Evolutionary conservation across 1,140 invertebrate genomes (phyloP).

Genomic region (Coptotermes formosanus): DNA sequence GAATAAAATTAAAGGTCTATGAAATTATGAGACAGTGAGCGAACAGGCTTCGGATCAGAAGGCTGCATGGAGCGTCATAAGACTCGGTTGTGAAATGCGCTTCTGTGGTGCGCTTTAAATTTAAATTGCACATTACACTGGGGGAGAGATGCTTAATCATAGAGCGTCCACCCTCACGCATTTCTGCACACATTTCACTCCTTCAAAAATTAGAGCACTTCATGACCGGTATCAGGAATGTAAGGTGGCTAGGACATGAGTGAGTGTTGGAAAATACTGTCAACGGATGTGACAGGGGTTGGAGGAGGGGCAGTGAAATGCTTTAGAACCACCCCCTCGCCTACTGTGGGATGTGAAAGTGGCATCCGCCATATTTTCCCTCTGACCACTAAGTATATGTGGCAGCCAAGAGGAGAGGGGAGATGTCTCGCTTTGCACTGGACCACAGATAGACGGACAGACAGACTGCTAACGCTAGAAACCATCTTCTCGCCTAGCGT

Average conservation of each 20-base stretch:
- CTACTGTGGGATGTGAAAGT: neutral
- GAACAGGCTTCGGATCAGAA: too few relatives aligned
- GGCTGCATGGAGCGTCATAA: too few relatives aligned
- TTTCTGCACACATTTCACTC: neutral
- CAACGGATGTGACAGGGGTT: neutral
- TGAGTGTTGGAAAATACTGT: neutral
- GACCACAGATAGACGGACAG: neutral
- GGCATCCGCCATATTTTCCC: conserved; percentile 13
- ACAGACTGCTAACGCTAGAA: neutral
- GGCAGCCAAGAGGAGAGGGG: neutral
- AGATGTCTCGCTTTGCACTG: neutral
- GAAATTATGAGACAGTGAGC: too few relatives aligned
- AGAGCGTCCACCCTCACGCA: neutral
- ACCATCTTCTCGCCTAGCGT: neutral
- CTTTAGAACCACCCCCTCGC: neutral
- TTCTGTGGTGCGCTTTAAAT: neutral
- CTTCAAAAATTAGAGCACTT: neutral
- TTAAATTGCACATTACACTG: neutral
- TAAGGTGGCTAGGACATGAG: neutral
- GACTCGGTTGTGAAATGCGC: too few relatives aligned
- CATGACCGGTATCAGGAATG: neutral
- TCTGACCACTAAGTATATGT: conserved; percentile 18
- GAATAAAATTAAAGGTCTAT: too few relatives aligned
- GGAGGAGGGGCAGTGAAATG: neutral
- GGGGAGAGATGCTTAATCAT: neutral